Evolutionary conservation across 2,797 vertebrate genomes (phyloP), one percentile per base, ranked within the genome.

Genomic region (Gambusia yucatana): DNA sequence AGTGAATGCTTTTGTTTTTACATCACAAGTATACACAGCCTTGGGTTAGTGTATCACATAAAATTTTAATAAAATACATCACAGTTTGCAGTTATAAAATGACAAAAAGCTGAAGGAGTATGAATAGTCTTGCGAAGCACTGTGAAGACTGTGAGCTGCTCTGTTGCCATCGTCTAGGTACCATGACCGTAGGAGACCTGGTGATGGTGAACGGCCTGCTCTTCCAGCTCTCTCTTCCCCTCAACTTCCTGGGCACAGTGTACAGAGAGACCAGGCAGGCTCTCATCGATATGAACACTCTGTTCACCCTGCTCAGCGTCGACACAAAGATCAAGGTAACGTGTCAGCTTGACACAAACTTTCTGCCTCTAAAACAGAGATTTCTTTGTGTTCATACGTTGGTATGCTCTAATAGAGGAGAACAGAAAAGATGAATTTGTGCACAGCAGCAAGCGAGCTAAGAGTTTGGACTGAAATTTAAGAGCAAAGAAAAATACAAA

Each of bases 131-230:
- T 70, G 1, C 0, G 2, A 70, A n/a, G 67, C 13, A 6, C 22
- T 70, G 41, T 70, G 41, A 52, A 41, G 13, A 63, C n/a, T 78
- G 3, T 82, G 73, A 82, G 39, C 71, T 55, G 41, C 52, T 81
- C 13, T 84, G 72, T 83, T 73, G 75, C 44, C 76, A 48, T 67
- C 1, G 0, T 84, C 17, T 88, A 99, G 98, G 98, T 79, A 95
- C 94, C 46, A 96, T 99, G 95, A 99, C 98, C 0, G 96, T 99
- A 78, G 98, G 98, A 86, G 98, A 99, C 92, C 94, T 99, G 84
- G 98, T 99, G 74, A 99, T 99, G 98, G 98, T 99, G 89, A 99
- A 99, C 55, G 98, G 98, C 77, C 95, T 99, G 79, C 96, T 99
- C 80, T 99, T 99, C 94, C 98, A 99, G 93, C 97, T 99, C 85